phyloP scores from a whole-genome alignment of 1,140 invertebrate genomes.

The Drosophila nigrodunni region DNA sequence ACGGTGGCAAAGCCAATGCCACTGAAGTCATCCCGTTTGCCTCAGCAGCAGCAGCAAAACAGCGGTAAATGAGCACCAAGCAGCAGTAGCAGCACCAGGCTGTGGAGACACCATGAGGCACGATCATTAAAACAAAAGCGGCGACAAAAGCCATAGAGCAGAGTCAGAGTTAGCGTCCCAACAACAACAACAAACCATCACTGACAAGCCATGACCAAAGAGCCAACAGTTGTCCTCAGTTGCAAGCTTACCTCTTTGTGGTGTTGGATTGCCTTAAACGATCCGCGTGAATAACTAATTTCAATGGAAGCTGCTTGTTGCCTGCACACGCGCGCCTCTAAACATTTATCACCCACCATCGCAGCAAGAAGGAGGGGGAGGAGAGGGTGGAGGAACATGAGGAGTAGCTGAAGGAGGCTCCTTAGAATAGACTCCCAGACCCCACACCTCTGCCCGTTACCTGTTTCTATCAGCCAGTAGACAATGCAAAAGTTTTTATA shows the following conservation, averaged over 20 bases:
- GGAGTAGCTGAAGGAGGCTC: slow-evolving; percentile 25
- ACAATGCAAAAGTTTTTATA: slow-evolving; percentile 55
- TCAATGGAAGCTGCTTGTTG: slow-evolving; percentile 73
- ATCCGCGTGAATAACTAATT: slow-evolving; percentile 84
- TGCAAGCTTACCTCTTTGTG: slow-evolving; percentile 47
- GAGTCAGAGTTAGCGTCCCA: neutral
- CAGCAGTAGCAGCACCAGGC: slow-evolving; percentile 4
- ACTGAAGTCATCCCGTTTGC: slow-evolving; percentile 69
- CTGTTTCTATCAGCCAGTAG: neutral
- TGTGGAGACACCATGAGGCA: slow-evolving; percentile 53
- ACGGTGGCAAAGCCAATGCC: slow-evolving; percentile 67
- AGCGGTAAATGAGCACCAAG: slow-evolving; percentile 64
- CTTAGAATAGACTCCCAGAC: slow-evolving; percentile 21
- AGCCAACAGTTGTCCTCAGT: slow-evolving; percentile 30
- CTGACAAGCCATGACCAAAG: slow-evolving; percentile 80
- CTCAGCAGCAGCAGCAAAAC: slow-evolving; percentile 22
- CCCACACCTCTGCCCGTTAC: neutral
- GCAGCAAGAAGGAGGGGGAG: slow-evolving; percentile 45
- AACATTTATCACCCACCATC: slow-evolving; percentile 83
- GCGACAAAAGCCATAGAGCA: slow-evolving; percentile 54
- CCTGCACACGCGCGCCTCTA: slow-evolving; percentile 58
- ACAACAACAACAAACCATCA: slow-evolving; percentile 61
- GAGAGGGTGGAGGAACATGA: too few relatives aligned
- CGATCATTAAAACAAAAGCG: slow-evolving; percentile 83
- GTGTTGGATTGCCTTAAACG: slow-evolving; percentile 83